A percentile compares a stretch with the other conserved stretches of the same genome.
These are phyloP conservation scores for Steinernema carpocapsae DNA, from an alignment of 2,888 invertebrate genomes.

Conservation along the genomic window DNA sequence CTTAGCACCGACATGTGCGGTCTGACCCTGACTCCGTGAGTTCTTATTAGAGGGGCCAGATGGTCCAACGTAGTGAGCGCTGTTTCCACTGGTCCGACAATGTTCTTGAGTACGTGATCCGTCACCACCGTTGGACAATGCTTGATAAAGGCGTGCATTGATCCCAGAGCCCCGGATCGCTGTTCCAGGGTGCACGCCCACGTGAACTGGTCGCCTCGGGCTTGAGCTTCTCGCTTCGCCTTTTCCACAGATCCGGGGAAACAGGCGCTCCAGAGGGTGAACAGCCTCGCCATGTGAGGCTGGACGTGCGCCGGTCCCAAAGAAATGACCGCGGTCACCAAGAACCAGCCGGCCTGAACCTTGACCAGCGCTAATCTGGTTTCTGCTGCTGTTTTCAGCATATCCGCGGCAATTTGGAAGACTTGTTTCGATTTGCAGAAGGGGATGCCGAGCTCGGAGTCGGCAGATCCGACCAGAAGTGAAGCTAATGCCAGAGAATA, in stretches of 20 bases:
- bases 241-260: constrained; percentile 96
- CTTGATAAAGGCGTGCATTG: constrained; percentile 88
- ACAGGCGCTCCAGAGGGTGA: constrained; percentile 93
- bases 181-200: constrained; percentile 92
- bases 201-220: constrained; percentile 92
- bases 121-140: constrained; percentile 85
- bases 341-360: constrained; percentile 95
- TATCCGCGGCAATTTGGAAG: constrained; percentile 94
- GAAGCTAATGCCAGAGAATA: constrained; percentile 93
- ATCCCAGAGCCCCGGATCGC: constrained; percentile 79
- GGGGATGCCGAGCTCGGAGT: constrained; percentile 90
- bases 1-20: constrained; percentile 74
- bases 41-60: constrained; percentile 82
- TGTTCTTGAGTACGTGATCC: constrained; percentile 86
- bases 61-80: constrained; percentile 85
- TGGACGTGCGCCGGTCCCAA: constrained; percentile 87
- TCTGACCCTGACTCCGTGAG: constrained; percentile 79
- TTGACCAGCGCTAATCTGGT: constrained; percentile 90
- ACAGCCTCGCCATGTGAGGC: constrained; percentile 87
- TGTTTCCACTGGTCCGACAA: constrained; percentile 90
- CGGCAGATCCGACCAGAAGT: constrained; percentile 84
- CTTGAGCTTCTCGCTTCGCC: constrained; percentile 90
- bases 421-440: constrained; percentile 91
- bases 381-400: constrained; percentile 92
- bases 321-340: constrained; percentile 95